Evolutionary conservation across 2,888 invertebrate genomes (phyloP), one percentile per base, ranked within the genome.

Genomic region (Quadroppia sp.): DNA sequence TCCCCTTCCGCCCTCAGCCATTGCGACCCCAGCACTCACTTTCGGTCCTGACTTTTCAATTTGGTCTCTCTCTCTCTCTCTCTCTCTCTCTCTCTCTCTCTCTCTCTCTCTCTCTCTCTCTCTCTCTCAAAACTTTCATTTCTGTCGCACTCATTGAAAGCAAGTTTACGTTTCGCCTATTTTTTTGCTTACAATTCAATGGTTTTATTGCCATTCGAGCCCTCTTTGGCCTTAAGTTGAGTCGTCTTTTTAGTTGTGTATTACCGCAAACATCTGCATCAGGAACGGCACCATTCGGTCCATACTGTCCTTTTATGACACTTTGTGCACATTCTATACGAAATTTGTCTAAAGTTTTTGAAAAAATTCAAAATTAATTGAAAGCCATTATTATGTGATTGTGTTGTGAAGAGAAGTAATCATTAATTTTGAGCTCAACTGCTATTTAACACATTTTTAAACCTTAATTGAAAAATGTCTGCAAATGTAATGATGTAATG

Each of bases 181-280:
- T 30, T 61, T n/a, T 30, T 61, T 61, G 61, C 32, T 28, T 61
- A 61, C 32, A 25, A 61, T 61, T 61, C 30, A 61, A 61, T 61
- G 6, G 17, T 30, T 30, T 28, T 30, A 61, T 61, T 30, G 61
- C 23, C 25, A 25, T 20, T 3, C 15, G 61, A 61, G 61, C 61
- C 28, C 32, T 32, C 32, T 28, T 32, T 61, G 45, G 30, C 32
- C 32, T 61, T 6, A 6, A 45, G 45, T 4, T 36, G 36, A 2
- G 2, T 30, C 32, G 25, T 32, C 61, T 61, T 30, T 61, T 30
- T 32, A 56, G 11, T 20, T 15, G 13, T 25, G 56, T 20, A 11
- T 50, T 50, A 56, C 56, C 56, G 56, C 56, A 56, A 56, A 56
- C 56, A 56, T 56, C 56, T 56, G 56, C 56, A 56, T 50, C 56